Conservation (phyloP, 2,797 vertebrate genomes). For the Thamnophis elegans region DNA sequence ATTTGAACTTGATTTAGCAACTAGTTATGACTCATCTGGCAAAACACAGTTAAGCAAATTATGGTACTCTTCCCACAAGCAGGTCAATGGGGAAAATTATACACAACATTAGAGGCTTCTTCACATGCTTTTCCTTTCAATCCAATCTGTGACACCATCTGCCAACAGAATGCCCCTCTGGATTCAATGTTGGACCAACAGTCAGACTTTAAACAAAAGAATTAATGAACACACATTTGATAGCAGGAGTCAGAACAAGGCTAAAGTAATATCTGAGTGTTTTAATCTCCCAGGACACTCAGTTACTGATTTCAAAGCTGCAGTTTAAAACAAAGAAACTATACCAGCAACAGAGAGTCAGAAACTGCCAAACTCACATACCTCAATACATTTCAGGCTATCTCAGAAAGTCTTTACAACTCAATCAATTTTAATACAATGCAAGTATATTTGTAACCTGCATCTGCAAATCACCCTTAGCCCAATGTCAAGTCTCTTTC, state of each 20-base stretch:
- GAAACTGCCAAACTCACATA: background rate
- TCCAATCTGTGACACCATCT: background rate
- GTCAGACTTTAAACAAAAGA: background rate
- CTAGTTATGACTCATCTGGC: background rate
- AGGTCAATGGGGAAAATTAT: background rate
- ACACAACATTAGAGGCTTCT: background rate
- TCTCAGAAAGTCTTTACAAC: background rate
- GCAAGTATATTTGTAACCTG: background rate
- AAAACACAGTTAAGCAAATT: background rate
- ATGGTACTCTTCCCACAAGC: background rate
- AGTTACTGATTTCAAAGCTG: background rate
- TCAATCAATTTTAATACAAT: background rate
- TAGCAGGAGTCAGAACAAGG: background rate
- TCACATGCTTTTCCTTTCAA: background rate
- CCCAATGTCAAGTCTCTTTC: background rate
- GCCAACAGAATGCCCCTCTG: background rate
- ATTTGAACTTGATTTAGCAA: background rate
- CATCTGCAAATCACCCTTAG: background rate
- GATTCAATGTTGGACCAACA: background rate
- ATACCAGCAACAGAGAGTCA: background rate
- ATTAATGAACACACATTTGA: background rate
- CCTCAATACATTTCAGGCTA: background rate
- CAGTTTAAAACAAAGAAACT: background rate
- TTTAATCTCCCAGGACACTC: background rate
- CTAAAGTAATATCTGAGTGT: background rate